These are phyloP conservation scores for Coelopa pilipes DNA, from an alignment of 2,888 invertebrate species.

Conservation along the genomic window DNA sequence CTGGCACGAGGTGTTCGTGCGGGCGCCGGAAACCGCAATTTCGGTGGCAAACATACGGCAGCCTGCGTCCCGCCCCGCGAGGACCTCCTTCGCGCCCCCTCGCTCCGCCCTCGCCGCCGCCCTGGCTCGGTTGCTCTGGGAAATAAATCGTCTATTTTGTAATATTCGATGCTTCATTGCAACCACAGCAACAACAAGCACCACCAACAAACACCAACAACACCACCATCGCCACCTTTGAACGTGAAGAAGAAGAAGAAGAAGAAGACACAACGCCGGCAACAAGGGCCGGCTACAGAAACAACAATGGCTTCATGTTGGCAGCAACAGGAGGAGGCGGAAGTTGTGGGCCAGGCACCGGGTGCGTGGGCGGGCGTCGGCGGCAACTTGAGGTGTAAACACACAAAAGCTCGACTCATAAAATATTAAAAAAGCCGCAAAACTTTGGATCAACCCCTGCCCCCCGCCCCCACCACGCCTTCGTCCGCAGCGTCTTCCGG, in stretches of 20 bases:
- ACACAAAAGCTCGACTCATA: constrained; percentile 61
- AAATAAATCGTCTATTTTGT: constrained; percentile 49
- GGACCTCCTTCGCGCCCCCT: not conserved
- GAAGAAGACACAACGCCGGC: constrained; percentile 39
- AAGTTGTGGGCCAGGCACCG: no score
- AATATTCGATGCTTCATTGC: constrained; percentile 46
- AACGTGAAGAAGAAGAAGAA: constrained; percentile 11
- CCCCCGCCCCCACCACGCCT: not conserved
- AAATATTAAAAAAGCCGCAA: constrained; percentile 65
- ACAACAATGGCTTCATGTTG: constrained; percentile 19
- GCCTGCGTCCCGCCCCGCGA: not conserved
- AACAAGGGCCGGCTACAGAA: constrained; percentile 35
- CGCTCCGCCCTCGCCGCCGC: constrained; percentile 5
- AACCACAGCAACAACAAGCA: constrained; percentile 39
- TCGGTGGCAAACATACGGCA: constrained; percentile 35
- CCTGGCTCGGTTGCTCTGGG: constrained; percentile 43
- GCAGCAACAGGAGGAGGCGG: no score
- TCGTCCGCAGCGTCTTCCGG: no score
- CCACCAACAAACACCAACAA: no score
- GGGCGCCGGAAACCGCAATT: constrained; percentile 40
- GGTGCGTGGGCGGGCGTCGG: not conserved
- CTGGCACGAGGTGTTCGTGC: constrained; percentile 3
- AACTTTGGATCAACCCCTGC: constrained; percentile 40
- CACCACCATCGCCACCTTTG: constrained; percentile 42
- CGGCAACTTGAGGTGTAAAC: constrained; percentile 51